Conservation (phyloP, 1,140 invertebrate genomes). For the Melipona quadrifasciata region DNA sequence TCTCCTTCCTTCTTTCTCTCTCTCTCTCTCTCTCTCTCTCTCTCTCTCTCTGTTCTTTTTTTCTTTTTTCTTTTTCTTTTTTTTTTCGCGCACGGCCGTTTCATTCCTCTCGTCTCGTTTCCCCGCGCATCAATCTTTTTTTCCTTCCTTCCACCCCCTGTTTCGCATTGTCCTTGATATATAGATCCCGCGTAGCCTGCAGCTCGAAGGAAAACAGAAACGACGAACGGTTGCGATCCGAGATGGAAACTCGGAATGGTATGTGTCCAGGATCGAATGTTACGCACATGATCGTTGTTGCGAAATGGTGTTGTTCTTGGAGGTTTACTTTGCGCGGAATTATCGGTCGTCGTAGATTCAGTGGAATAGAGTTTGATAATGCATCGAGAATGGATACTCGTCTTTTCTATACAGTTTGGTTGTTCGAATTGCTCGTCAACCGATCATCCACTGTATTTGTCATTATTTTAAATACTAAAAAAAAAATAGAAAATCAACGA, state of each 20-base stretch:
- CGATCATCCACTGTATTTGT: no score
- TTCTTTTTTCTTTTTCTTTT: background rate
- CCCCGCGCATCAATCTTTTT: background rate
- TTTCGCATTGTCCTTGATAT: background rate
- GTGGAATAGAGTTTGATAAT: no score
- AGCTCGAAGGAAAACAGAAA: background rate
- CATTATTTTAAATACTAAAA: no score
- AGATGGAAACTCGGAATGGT: background rate
- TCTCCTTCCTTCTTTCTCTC: no score
- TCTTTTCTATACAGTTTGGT: no score
- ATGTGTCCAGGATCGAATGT: background rate
- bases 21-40: background rate
- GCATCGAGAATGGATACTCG: no score
- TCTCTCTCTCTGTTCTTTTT: background rate
- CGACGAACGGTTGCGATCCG: background rate
- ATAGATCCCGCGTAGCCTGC: background rate
- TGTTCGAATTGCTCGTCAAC: no score
- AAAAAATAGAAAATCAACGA: no score
- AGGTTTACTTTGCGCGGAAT: background rate
- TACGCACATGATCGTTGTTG: background rate
- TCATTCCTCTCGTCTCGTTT: slow-evolving; percentile 21
- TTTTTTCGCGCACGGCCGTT: background rate
- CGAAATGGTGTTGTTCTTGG: background rate
- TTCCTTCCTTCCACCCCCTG: background rate
- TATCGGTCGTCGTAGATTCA: no score